These are phyloP conservation scores for Lasioglossum baleicum DNA, from an alignment of 1,140 invertebrate species.

Conservation along the genomic window DNA sequence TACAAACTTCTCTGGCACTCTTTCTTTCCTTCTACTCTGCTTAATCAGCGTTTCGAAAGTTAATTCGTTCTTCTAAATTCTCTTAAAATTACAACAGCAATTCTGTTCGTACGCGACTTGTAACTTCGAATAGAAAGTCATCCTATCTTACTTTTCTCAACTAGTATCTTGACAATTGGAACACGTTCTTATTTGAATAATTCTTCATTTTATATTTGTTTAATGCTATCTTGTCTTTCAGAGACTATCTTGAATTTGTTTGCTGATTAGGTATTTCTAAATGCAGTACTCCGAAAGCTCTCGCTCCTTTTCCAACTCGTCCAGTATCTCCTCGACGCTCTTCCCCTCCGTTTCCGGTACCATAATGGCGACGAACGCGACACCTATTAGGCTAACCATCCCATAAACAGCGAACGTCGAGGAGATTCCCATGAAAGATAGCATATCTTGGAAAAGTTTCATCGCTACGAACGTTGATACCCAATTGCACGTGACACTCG, in stretches of 20 bases:
- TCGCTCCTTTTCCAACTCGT: slow-evolving; percentile 35
- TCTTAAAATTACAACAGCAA: not conserved
- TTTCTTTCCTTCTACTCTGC: too few species aligned
- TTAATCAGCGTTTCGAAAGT: too few species aligned
- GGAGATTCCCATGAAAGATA: slow-evolving; percentile 77
- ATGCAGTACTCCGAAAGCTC: not conserved
- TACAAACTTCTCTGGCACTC: not conserved
- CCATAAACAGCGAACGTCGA: slow-evolving; percentile 81
- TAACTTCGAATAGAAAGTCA: too few species aligned
- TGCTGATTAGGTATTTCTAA: not conserved
- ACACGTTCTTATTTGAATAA: too few species aligned
- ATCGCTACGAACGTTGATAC: slow-evolving; percentile 81
- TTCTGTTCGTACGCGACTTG: too few species aligned
- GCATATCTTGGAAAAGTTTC: slow-evolving; percentile 77
- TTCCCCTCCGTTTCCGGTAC: slow-evolving; percentile 84
- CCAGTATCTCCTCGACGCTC: slow-evolving; percentile 80
- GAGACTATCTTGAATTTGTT: not conserved
- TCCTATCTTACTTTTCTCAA: too few species aligned
- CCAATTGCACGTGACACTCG: slow-evolving; percentile 81
- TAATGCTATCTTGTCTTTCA: not conserved
- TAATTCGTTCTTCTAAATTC: too few species aligned
- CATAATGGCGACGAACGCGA: slow-evolving; percentile 79
- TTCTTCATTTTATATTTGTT: not conserved
- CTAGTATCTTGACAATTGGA: too few species aligned
- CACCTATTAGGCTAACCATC: slow-evolving; percentile 78